Conservation (phyloP, 2,888 invertebrate species). For the Cheilosia pagana region DNA sequence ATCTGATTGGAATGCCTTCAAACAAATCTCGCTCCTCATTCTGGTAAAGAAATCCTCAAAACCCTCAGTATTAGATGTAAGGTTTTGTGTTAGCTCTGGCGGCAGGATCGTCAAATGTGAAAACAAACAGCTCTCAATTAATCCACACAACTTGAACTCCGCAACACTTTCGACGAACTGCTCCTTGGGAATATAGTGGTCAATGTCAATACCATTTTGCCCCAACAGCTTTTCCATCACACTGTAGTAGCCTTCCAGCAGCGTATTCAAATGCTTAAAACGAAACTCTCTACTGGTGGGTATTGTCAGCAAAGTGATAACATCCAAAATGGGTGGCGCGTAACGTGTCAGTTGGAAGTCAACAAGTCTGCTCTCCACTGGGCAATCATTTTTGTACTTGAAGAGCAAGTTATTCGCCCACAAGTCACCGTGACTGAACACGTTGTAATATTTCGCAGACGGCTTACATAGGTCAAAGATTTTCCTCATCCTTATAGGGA, state of each 20-base stretch:
- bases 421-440: slow-evolving; percentile 83
- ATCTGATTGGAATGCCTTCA: slow-evolving; percentile 85
- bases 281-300: slow-evolving; percentile 84
- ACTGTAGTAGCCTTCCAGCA: slow-evolving; percentile 86
- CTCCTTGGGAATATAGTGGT: slow-evolving; percentile 82
- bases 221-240: slow-evolving; percentile 83
- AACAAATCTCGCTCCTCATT: slow-evolving; percentile 85
- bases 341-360: slow-evolving; percentile 89
- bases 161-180: slow-evolving; percentile 82
- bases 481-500: slow-evolving; percentile 77
- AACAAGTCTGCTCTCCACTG: slow-evolving; percentile 86
- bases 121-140: slow-evolving; percentile 85
- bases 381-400: slow-evolving; percentile 81
- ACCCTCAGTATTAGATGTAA: slow-evolving; percentile 84
- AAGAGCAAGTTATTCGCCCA: slow-evolving; percentile 84
- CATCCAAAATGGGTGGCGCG: slow-evolving; percentile 87
- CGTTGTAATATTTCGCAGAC: slow-evolving; percentile 82
- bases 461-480: slow-evolving; percentile 81
- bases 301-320: slow-evolving; percentile 84
- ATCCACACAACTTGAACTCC: slow-evolving; percentile 85
- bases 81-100: slow-evolving; percentile 83
- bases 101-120: slow-evolving; percentile 85
- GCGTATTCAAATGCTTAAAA: slow-evolving; percentile 82
- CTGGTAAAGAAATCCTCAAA: slow-evolving; percentile 85
- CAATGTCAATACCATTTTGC: slow-evolving; percentile 82